Evolutionary conservation across 37 sponge, comb jelly and placozoan species (phyloP).

Genomic region (Aplysina aerophoba): DNA sequence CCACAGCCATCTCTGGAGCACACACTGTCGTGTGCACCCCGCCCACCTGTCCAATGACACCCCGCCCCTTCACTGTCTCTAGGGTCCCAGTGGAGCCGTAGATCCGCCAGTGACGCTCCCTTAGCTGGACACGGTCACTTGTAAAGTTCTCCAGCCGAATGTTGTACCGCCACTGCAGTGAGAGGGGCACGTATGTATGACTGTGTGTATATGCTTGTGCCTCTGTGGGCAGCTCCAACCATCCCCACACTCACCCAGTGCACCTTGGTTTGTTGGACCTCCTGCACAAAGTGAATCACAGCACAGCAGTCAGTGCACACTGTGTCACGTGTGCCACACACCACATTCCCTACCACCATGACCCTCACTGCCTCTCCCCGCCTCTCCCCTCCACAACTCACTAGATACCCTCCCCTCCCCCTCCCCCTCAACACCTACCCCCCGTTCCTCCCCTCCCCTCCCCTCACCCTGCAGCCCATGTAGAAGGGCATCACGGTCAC

Average conservation of each 20-base stretch:
- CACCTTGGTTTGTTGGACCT: background rate
- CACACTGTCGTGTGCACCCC: too few relatives aligned
- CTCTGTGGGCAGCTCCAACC: too few relatives aligned
- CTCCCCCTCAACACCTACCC: background rate
- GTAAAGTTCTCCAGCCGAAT: constrained; percentile 91
- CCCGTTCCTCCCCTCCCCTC: constrained; percentile 27
- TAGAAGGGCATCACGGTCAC: constrained; percentile 95
- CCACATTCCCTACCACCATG: too few relatives aligned
- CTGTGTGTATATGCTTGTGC: too few relatives aligned
- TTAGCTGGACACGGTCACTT: constrained; percentile 72
- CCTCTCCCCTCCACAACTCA: too few relatives aligned
- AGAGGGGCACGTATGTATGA: background rate
- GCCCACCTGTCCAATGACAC: constrained; percentile 93
- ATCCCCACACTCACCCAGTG: constrained; percentile 25
- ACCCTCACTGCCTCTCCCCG: too few relatives aligned
- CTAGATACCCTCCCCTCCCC: too few relatives aligned
- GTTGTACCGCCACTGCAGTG: constrained; percentile 85
- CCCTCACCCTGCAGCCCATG: constrained; percentile 79
- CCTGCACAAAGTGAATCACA: constrained; percentile 20
- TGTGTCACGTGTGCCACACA: too few relatives aligned
- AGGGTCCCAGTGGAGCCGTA: constrained; percentile 74
- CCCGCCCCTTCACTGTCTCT: constrained; percentile 89
- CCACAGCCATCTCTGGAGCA: too few relatives aligned
- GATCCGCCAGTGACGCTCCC: constrained; percentile 91
- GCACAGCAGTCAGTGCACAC: too few relatives aligned